Base-by-base conservation (phyloP, 2,113 vertebrate species). In the Cyrtonyx montezumae region DNA sequence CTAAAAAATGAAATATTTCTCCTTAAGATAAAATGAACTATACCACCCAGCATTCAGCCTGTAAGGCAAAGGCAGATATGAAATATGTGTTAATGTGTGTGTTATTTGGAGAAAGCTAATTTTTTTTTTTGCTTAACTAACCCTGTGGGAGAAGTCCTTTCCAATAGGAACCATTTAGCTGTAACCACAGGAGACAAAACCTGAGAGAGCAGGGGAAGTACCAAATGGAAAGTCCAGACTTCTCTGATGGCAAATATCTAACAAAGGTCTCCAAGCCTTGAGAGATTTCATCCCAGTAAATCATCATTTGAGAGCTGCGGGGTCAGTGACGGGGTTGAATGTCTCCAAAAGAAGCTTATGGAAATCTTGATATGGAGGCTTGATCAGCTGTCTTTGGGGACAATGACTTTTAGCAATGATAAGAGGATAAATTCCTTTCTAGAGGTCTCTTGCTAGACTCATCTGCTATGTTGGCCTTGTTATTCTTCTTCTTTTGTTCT, bases 1-100 rank as follows among this genome's bases (percentile, higher is more conserved):
- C 84, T 87, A 36, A 93, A 87, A 91, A 89, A 91, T 45, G 2
- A 58, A 17, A 32, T 84, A 73, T 13, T 75, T 7, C 46, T 96
- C 68, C 71, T 93, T 74, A 74, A 78, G 80, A 78, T 59, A 80
- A 17, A 83, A 23, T 40, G 45, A 84, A 63, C 22, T 74, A 32
- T 36, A 82, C 15, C 26, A 42, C 37, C 34, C 66, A 75, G 43
- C 10, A 14, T 85, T 79, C 67, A 69, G 37, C 11, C 25, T 3
- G 1, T 55, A 79, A 70, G 21, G 20, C 49, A 30, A 83, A 89
- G 63, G 22, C 37, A 68, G 23, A n/a, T 51, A 6, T 75, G 65
- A 91, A 90, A 78, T 61, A 87, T 14, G 26, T 63, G 51, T 32
- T 67, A 82, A 79, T 9, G 12, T 4, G 0, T 21, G 43, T 56